Percentiles rank a stretch among this genome's conserved stretches.
Evolutionary conservation across 2,797 vertebrate genomes (phyloP).

Genomic region (Scomberomorus guttatus): DNA sequence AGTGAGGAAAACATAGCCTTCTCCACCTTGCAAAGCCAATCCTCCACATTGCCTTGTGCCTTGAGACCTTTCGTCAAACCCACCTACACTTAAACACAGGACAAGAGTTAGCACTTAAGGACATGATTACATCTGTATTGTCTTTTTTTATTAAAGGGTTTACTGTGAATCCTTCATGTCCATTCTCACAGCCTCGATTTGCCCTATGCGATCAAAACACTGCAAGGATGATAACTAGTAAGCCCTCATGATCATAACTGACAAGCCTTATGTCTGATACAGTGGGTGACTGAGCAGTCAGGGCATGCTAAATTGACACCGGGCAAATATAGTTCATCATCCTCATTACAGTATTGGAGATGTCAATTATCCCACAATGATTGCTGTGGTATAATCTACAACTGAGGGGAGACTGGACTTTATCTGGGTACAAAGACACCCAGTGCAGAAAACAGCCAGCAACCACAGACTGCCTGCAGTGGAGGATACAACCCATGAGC

Average conservation of each 20-base stretch:
- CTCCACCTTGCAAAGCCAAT: slow-evolving; percentile 92
- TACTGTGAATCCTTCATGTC: not conserved
- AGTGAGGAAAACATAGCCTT: slow-evolving; percentile 91
- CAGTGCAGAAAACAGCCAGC: not conserved
- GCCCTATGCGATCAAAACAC: not conserved
- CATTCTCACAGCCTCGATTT: not conserved
- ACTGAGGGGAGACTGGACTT: not conserved
- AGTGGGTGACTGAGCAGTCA: not conserved
- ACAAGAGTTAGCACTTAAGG: not conserved
- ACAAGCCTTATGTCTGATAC: not conserved
- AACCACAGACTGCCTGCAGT: not conserved
- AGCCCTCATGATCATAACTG: not conserved
- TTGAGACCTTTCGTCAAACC: slow-evolving; percentile 89
- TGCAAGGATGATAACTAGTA: not conserved
- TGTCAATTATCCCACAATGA: not conserved
- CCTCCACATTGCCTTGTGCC: slow-evolving; percentile 92
- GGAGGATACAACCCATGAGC: not conserved
- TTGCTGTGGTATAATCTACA: not conserved
- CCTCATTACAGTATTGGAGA: not conserved
- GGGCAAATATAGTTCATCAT: slow-evolving; percentile 8
- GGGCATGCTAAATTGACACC: not conserved
- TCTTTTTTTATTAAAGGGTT: slow-evolving; percentile 1
- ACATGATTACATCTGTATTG: not conserved
- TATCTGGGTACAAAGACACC: not conserved
- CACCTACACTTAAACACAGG: slow-evolving; percentile 78